Conservation (phyloP, 2,113 vertebrate genomes). For the Engystomops pustulosus region DNA sequence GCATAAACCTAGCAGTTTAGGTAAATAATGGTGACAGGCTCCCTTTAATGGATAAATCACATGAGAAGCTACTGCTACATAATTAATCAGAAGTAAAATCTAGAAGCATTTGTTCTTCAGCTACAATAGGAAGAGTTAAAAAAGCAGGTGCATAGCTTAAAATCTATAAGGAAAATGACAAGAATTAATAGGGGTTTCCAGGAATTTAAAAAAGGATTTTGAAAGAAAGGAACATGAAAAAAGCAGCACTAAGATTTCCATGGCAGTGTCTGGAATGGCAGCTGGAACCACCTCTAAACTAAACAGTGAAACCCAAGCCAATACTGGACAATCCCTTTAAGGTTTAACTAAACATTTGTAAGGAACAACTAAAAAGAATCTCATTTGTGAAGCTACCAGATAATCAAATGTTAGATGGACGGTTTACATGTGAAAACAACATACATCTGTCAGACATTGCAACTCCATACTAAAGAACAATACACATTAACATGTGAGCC, state of each 20-base stretch:
- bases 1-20: too few relatives aligned
- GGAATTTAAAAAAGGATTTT: background rate
- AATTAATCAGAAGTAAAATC: too few relatives aligned
- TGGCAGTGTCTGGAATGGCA: too few relatives aligned
- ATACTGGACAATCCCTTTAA: background rate
- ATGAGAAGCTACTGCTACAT: too few relatives aligned
- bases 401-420: background rate
- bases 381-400: too few relatives aligned
- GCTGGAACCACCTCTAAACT: too few relatives aligned
- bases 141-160: background rate
- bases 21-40: too few relatives aligned
- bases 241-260: too few relatives aligned
- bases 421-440: background rate
- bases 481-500: conserved; percentile 78
- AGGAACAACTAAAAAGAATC: background rate
- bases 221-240: too few relatives aligned
- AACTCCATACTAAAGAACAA: conserved; percentile 72
- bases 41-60: too few relatives aligned
- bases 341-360: background rate
- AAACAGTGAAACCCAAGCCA: too few relatives aligned
- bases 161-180: background rate
- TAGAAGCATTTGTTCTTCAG: background rate
- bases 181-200: background rate
- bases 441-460: background rate
- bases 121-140: background rate